Evolutionary conservation across 2,888 invertebrate species (phyloP), one percentile per base, ranked within the genome.

Genomic region (Nomada flava): DNA sequence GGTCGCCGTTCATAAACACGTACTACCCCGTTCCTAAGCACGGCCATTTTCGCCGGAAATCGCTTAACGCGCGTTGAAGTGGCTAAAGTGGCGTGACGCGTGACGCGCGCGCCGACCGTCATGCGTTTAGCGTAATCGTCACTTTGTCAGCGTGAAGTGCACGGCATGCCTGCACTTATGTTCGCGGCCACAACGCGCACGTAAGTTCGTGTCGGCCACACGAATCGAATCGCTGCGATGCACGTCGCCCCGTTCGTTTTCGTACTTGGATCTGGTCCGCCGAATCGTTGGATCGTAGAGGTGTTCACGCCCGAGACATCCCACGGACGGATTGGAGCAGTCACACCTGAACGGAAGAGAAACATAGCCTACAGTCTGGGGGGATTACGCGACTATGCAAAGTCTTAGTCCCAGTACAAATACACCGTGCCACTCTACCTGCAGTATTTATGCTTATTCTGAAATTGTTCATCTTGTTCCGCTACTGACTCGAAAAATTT

Each of bases 31-130:
- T 80, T 63, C 79, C 88, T 84, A 77, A 83, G 77, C 83, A 84
- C 77, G 84, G 87, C 88, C 88, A 91, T 92, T 92, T 93, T 92
- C 91, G 91, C 93, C 93, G 93, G 93, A 93, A 93, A 92, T 92
- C 88, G 90, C 91, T 92, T 91, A 92, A 92, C 92, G 91, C 92
- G 89, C 89, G 92, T 91, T 92, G 89, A 91, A 93, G 91, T 92
- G 92, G 91, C 89, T 92, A 92, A 92, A 93, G 92, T 93, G 92
- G 91, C 90, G 90, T 92, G 92, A 93, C 93, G 92, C 92, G 93
- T 93, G 93, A 93, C 92, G 92, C 91, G 90, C 88, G 88, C 91
- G 90, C 92, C 91, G 90, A 90, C 89, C 89, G 89, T 90, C 91
- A 90, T 89, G 88, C 91, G 89, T 92, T 90, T 90, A 91, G 88